A percentile compares a stretch with the other conserved stretches of the same genome.
Evolutionary conservation across 2,888 invertebrate genomes (phyloP).

Genomic region (Drosophila falleni): DNA sequence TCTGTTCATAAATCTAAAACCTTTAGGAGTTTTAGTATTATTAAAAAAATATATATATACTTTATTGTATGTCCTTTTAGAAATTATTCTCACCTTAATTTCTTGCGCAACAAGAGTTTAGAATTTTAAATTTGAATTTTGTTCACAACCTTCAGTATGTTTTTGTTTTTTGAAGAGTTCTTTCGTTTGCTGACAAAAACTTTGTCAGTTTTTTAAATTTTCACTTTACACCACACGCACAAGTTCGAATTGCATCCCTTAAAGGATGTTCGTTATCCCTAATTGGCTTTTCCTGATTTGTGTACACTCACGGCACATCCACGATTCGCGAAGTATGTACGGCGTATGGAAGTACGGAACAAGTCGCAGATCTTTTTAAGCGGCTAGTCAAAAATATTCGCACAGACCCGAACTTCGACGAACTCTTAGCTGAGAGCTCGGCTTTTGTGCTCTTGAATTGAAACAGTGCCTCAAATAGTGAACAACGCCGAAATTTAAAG

Average conservation of each 20-base stretch:
- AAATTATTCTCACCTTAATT: constrained; percentile 15
- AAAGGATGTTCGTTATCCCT: constrained; percentile 47
- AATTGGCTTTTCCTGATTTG: background rate
- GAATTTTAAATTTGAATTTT: background rate
- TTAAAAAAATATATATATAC: background rate
- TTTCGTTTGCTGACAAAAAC: constrained; percentile 22
- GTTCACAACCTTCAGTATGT: background rate
- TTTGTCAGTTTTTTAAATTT: constrained; percentile 6
- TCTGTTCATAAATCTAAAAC: background rate
- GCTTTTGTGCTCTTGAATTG: constrained; percentile 50
- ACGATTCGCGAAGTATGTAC: constrained; percentile 74
- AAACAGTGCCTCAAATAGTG: constrained; percentile 81
- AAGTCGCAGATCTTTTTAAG: constrained; percentile 72
- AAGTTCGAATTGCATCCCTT: constrained; percentile 56
- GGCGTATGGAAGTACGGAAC: constrained; percentile 71
- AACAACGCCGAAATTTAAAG: constrained; percentile 69
- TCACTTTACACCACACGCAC: constrained; percentile 45
- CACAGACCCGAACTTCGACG: constrained; percentile 55
- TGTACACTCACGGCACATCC: constrained; percentile 64
- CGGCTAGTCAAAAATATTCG: constrained; percentile 70
- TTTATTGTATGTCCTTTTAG: background rate
- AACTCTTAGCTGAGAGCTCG: constrained; percentile 54
- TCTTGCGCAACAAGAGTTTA: constrained; percentile 2
- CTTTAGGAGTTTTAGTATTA: background rate
- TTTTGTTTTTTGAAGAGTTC: constrained; percentile 4